Conservation (phyloP, 1,140 invertebrate species). For the Medauroidea extradentata region DNA sequence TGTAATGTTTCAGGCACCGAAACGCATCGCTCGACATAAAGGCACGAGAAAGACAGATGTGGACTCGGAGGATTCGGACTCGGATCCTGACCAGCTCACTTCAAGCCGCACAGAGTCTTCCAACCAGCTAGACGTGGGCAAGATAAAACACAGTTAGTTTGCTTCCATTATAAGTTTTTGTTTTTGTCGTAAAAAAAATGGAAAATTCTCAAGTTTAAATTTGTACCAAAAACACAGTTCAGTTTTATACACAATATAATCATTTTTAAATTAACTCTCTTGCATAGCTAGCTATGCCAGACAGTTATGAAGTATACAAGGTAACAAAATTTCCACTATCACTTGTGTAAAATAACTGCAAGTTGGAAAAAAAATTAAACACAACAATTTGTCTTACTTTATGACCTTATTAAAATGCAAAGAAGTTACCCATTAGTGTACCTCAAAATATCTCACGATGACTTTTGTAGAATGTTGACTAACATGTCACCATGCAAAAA, state of each 20-base stretch:
- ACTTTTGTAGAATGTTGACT: too few relatives aligned
- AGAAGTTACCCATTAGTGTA: too few relatives aligned
- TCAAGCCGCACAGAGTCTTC: conserved; percentile 70
- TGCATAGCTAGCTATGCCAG: background rate
- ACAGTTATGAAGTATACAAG: background rate
- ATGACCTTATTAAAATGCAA: too few relatives aligned
- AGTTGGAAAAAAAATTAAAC: too few relatives aligned
- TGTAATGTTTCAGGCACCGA: background rate
- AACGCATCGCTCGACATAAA: conserved; percentile 35
- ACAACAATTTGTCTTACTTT: too few relatives aligned
- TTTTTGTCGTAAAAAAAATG: too few relatives aligned
- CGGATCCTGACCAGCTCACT: conserved; percentile 66
- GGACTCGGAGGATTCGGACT: conserved; percentile 70
- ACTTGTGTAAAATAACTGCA: too few relatives aligned
- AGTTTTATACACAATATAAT: background rate
- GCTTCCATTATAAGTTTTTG: too few relatives aligned
- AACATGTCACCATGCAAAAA: too few relatives aligned
- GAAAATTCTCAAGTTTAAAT: too few relatives aligned
- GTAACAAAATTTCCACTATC: background rate
- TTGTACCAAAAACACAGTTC: background rate
- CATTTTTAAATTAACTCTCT: too few relatives aligned
- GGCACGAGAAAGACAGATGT: conserved; percentile 56
- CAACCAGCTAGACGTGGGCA: conserved; percentile 64
- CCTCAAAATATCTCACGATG: too few relatives aligned
- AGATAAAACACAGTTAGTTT: conserved; percentile 64